These are phyloP conservation scores for Caenorhabditis imperialis DNA, from an alignment of 2,888 invertebrate species.

Conservation along the genomic window DNA sequence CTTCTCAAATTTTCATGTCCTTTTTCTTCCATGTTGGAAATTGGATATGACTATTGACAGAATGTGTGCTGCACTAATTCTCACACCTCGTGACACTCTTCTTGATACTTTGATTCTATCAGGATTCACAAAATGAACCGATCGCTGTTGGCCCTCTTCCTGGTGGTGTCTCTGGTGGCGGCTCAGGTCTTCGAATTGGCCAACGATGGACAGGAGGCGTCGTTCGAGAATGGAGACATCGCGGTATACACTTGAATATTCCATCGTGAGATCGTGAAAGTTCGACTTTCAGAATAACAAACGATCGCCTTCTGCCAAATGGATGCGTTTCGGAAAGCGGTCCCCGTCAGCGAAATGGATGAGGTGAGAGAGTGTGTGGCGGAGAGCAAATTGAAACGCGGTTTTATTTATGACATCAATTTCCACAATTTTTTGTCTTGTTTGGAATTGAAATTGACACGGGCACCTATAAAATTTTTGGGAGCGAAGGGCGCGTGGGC, in stretches of 20 bases:
- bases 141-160: constrained; percentile 19
- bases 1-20: too few species aligned
- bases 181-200: constrained; percentile 33
- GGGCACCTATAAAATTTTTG: too few species aligned
- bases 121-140: constrained; percentile 35
- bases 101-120: too few species aligned
- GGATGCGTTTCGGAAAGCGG: constrained; percentile 76
- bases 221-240: constrained; percentile 6
- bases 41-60: too few species aligned
- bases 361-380: constrained; percentile 53
- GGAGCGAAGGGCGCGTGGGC: too few species aligned
- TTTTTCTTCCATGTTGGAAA: too few species aligned
- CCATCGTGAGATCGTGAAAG: background rate
- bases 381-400: background rate
- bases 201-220: constrained; percentile 18
- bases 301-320: constrained; percentile 72
- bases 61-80: too few species aligned
- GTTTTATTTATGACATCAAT: too few species aligned
- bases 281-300: constrained; percentile 51
- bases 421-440: constrained; percentile 5
- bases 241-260: background rate
- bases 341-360: constrained; percentile 76
- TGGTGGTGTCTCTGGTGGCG: constrained; percentile 21
- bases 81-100: too few species aligned
- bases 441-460: constrained; percentile 1